Base-by-base conservation (phyloP, 1,140 invertebrate genomes). In the Caenorhabditis remanei region DNA sequence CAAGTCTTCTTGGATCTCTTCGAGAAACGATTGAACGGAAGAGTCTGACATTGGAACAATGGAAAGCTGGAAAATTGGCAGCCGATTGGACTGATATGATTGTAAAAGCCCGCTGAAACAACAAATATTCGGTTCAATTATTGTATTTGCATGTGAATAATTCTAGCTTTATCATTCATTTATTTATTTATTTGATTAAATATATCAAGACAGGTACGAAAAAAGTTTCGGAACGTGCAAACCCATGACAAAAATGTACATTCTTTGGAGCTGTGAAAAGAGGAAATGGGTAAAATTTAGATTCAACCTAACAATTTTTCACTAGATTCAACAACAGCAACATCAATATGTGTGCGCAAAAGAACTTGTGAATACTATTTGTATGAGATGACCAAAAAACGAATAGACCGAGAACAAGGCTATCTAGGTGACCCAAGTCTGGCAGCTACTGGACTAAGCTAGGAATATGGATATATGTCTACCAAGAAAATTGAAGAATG, bases 51-150 rank as follows among this genome's bases (percentile, higher is more conserved):
- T 53, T 79, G n/a, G 71, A 79, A 50, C 46, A 79, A 11, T 79
- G 43, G 43, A 79, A 13, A 79, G 53, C 43, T 24, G 71, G 71
- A 79, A 79, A 79, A 50, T 50, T 79, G 46, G 71, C 71, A 11
- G 43, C 71, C n/a, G 71, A 79, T 43, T 79, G 71, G 71, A 79
- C 71, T 3, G 71, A 79, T 50, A 24, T 79, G 7, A 79, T 79
- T 53, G 71, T 79, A 24, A 79, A 79, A 50, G 32, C 71, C 13
- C 71, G 71, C 11, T 79, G 24, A n/a, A 24, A 21, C 3, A 63
- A 9, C 32, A 32, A 32, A 32, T 32, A 32, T 32, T 63, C 13
- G 14, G 13, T 14, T 7, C 6, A 58, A 21, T 5, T 58, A n/a
- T 71, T n/a, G 5, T 43, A 13, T 50, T 79, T 79, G 14, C 16